A percentile compares a stretch with the other conserved stretches of the same genome.
phyloP scores from a whole-genome alignment of 2,888 invertebrate genomes.

The Nipponacmea schrenckii region DNA sequence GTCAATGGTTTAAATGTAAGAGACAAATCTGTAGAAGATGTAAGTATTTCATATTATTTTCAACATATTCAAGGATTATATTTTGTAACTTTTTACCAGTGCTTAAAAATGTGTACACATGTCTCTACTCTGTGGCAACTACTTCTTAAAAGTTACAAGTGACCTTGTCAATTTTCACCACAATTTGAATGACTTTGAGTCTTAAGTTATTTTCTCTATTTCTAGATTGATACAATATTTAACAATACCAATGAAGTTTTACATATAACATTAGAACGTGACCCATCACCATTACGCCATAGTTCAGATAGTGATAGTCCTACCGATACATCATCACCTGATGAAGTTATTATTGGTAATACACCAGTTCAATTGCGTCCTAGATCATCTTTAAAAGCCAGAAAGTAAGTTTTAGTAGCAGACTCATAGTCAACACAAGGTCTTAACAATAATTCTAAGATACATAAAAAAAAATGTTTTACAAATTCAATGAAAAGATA shows the following conservation, averaged over 20 bases:
- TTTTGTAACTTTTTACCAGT: too few species aligned
- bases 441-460: not conserved
- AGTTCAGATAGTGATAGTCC: slow-evolving; percentile 22
- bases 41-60: slow-evolving; percentile 57
- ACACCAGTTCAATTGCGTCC: slow-evolving; percentile 46
- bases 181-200: not conserved
- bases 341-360: slow-evolving; percentile 39
- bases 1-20: slow-evolving; percentile 90
- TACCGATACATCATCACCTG: slow-evolving; percentile 1
- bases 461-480: too few species aligned
- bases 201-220: not conserved
- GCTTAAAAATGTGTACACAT: too few species aligned
- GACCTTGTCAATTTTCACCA: too few species aligned
- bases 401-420: slow-evolving; percentile 27
- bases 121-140: too few species aligned
- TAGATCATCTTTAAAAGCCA: slow-evolving; percentile 38
- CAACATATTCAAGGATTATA: not conserved
- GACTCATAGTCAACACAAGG: not conserved
- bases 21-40: slow-evolving; percentile 84
- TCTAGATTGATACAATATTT: slow-evolving; percentile 60
- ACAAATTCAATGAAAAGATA: too few species aligned
- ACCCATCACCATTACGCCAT: slow-evolving; percentile 77
- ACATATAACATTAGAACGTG: slow-evolving; percentile 88
- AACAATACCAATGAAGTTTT: slow-evolving; percentile 55
- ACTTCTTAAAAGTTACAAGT: too few species aligned